Evolutionary conservation across 2,888 invertebrate genomes (phyloP).

Genomic region (Flabesymbios commensalis): DNA sequence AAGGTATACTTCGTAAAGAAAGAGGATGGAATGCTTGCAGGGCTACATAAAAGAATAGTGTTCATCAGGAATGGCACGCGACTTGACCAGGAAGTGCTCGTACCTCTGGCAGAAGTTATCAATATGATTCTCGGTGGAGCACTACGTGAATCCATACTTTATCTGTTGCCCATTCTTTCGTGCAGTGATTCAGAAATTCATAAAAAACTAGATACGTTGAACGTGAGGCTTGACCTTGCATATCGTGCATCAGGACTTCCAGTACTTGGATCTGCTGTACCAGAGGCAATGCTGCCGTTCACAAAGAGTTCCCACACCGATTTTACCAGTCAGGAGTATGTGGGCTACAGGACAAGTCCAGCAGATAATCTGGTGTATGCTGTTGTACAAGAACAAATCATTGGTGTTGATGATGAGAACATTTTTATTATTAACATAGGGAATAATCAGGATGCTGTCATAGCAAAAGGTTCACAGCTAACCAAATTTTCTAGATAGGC

Average conservation of each 20-base stretch:
- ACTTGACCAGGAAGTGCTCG: conserved; percentile 29
- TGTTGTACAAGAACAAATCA: conserved; percentile 8
- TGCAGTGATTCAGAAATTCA: conserved; percentile 21
- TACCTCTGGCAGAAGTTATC: conserved; percentile 29
- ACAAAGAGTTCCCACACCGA: conserved; percentile 7
- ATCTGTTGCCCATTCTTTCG: conserved; percentile 28
- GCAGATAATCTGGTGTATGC: conserved; percentile 9
- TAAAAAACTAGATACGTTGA: conserved; percentile 22
- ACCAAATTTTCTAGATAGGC: too few relatives aligned
- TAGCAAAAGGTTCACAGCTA: conserved; percentile 9
- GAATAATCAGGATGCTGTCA: conserved; percentile 10
- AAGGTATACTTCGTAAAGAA: conserved; percentile 29
- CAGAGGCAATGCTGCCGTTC: conserved; percentile 6
- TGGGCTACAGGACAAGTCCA: conserved; percentile 13
- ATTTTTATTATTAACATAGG: conserved; percentile 11
- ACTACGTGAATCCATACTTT: conserved; percentile 30
- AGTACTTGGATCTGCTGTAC: conserved; percentile 17
- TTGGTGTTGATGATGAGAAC: conserved; percentile 5
- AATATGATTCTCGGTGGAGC: conserved; percentile 28
- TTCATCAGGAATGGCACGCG: conserved; percentile 20
- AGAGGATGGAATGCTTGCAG: background rate
- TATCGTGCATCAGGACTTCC: conserved; percentile 17
- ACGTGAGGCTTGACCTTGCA: conserved; percentile 22
- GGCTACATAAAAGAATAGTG: conserved; percentile 16
- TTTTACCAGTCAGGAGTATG: conserved; percentile 20